These are phyloP conservation scores for Phataginus tricuspis DNA, from an alignment of 2,797 vertebrate genomes.

Conservation along the genomic window DNA sequence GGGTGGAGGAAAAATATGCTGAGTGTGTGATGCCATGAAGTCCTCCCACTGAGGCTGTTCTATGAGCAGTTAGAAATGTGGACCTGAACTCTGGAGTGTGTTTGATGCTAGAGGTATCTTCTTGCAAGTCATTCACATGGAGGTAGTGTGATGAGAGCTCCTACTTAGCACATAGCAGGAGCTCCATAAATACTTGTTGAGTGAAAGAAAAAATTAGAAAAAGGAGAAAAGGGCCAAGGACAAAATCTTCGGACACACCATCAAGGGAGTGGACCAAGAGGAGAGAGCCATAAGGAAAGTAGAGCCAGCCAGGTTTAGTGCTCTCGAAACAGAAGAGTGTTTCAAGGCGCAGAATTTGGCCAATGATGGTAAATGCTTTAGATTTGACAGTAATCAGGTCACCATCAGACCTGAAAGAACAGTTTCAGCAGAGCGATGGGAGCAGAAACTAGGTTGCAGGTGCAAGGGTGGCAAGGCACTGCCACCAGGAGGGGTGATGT, in stretches of 20 bases:
- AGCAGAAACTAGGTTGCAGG: not conserved
- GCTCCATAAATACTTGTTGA: slow-evolving; percentile 37
- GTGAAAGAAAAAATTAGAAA: not conserved
- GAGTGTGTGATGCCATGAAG: not conserved
- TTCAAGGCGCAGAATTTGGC: not conserved
- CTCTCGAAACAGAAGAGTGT: not conserved
- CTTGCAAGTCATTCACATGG: not conserved
- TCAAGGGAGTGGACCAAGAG: not conserved
- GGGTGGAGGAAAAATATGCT: slow-evolving; percentile 4
- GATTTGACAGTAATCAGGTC: not conserved
- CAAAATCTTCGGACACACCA: slow-evolving; percentile 14
- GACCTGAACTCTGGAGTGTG: not conserved
- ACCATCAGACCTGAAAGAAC: not conserved
- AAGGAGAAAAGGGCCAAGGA: not conserved
- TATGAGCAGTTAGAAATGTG: slow-evolving; percentile 10
- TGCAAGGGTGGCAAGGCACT: not conserved
- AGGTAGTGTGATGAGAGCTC: not conserved
- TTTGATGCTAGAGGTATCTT: not conserved
- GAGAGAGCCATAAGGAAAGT: not conserved
- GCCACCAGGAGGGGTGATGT: not conserved
- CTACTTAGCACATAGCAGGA: not conserved
- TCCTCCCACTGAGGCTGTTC: not conserved
- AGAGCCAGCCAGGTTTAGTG: not conserved
- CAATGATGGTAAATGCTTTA: not conserved
- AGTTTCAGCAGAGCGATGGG: not conserved